Conservation (phyloP, 1,140 invertebrate species). For the Amyelois transitella region DNA sequence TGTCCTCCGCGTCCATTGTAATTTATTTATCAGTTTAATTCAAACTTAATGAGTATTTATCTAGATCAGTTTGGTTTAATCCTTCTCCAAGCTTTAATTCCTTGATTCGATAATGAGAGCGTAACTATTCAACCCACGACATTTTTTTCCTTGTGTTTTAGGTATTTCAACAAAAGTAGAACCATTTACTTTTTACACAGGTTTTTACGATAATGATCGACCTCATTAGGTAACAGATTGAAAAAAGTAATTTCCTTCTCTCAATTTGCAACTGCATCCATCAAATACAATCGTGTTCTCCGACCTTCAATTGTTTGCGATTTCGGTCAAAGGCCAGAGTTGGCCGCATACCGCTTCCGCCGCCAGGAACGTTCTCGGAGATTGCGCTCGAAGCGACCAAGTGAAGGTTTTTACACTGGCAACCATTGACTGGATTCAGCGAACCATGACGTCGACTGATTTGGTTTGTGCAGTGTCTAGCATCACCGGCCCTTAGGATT, state of each 20-base stretch:
- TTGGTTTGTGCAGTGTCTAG: not conserved
- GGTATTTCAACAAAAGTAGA: too few species aligned
- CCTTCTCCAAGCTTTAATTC: too few species aligned
- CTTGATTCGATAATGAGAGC: too few species aligned
- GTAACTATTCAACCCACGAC: too few species aligned
- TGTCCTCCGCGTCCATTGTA: not conserved
- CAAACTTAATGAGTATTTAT: too few species aligned
- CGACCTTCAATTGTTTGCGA: conserved; percentile 53
- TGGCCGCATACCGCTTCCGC: conserved; percentile 13
- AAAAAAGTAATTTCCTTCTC: conserved; percentile 47
- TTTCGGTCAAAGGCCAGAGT: conserved; percentile 10
- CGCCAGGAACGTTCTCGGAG: conserved; percentile 22
- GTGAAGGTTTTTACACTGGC: conserved; percentile 5
- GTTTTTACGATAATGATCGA: conserved; percentile 48
- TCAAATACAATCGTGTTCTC: conserved; percentile 32
- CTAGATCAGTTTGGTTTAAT: too few species aligned
- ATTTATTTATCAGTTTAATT: not conserved
- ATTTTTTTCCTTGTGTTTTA: too few species aligned
- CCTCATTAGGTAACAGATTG: conserved; percentile 46
- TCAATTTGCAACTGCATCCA: conserved; percentile 35
- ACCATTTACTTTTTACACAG: conserved; percentile 31
- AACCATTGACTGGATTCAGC: conserved; percentile 9
- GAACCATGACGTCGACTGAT: conserved; percentile 6
- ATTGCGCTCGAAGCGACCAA: not conserved
- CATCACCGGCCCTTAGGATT: conserved; percentile 11